These are phyloP conservation scores for Sycophila sp. DNA, from an alignment of 1,140 invertebrate genomes.

Conservation along the genomic window DNA sequence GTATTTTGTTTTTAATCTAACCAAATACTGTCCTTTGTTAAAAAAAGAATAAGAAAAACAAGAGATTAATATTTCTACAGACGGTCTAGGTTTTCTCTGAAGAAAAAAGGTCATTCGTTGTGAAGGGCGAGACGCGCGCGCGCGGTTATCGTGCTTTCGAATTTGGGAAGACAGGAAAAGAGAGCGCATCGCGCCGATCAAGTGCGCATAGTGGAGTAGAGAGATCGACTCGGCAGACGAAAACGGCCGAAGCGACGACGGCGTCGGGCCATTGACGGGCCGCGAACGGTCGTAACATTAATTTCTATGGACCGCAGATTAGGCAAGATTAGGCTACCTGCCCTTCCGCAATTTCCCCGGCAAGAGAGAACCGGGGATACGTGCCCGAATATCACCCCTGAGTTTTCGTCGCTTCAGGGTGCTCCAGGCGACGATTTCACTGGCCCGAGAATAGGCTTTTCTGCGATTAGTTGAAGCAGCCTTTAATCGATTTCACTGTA, in stretches of 20 bases:
- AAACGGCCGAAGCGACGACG: conserved; percentile 23
- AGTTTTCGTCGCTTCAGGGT: too few species aligned
- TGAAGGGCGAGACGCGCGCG: too few species aligned
- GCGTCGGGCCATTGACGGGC: conserved; percentile 48
- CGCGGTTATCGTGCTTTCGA: not conserved
- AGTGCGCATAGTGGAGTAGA: too few species aligned
- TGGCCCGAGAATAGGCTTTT: too few species aligned
- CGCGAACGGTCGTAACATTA: conserved; percentile 52
- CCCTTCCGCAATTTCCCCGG: not conserved
- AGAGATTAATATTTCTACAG: too few species aligned
- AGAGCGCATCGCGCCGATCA: not conserved
- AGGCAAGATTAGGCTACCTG: conserved; percentile 42
- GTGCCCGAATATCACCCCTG: not conserved
- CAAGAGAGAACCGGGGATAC: not conserved
- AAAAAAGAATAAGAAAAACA: too few species aligned
- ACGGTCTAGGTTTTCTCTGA: not conserved
- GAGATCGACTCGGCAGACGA: conserved; percentile 24
- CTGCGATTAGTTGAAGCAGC: too few species aligned
- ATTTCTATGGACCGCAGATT: conserved; percentile 50
- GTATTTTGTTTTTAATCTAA: too few species aligned
- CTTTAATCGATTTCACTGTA: too few species aligned
- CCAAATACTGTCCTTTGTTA: too few species aligned
- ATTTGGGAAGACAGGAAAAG: not conserved
- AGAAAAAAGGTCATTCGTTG: not conserved
- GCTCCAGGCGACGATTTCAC: too few species aligned